These are phyloP conservation scores for Pyxicephalus adspersus DNA, from an alignment of 2,113 vertebrate genomes.

Conservation along the genomic window DNA sequence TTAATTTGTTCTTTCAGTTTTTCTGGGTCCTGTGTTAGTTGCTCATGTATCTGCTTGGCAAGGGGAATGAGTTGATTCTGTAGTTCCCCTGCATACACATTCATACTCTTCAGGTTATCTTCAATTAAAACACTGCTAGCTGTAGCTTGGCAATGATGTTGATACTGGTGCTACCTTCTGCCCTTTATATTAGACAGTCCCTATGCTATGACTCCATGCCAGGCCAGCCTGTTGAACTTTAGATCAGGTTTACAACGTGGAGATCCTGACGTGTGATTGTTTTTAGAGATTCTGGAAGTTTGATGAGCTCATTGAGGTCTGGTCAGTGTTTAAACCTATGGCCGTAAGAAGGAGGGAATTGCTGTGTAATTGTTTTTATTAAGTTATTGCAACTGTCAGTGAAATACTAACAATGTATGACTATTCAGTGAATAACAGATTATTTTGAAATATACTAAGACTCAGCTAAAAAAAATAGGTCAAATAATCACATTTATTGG, in stretches of 20 bases:
- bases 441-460: neutral
- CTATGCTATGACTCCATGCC: neutral
- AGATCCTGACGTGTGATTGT: conserved; percentile 38
- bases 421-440: neutral
- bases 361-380: conserved; percentile 2
- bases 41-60: conserved; percentile 58
- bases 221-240: conserved; percentile 32
- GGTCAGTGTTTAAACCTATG: conserved; percentile 4
- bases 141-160: neutral
- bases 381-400: neutral
- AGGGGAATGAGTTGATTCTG: conserved; percentile 69
- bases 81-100: conserved; percentile 59
- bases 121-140: conserved; percentile 73
- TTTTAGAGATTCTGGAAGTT: conserved; percentile 5
- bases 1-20: conserved; percentile 66
- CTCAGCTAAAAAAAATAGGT: too few relatives aligned
- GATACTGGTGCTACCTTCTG: neutral
- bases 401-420: neutral
- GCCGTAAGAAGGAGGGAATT: neutral
- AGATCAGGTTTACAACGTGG: conserved; percentile 31
- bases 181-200: conserved; percentile 24
- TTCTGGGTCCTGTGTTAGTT: conserved; percentile 65
- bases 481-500: too few relatives aligned
- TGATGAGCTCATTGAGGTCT: conserved; percentile 7
- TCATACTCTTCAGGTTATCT: conserved; percentile 65